These are phyloP conservation scores for Tethya wilhelma DNA, from an alignment of 37 sponge, comb jelly and placozoan species.

Conservation along the genomic window DNA sequence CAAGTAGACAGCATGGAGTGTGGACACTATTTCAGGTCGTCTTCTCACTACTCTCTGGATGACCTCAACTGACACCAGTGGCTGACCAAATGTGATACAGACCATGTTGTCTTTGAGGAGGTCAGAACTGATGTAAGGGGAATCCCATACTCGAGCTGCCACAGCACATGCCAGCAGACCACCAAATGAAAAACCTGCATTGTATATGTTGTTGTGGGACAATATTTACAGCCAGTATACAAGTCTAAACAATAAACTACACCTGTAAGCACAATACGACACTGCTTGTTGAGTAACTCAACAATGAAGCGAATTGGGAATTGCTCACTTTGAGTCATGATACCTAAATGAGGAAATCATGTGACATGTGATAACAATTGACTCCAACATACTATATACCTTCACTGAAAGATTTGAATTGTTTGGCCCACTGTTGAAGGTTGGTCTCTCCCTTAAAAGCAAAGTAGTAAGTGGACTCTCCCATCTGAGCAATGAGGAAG, in stretches of 20 bases:
- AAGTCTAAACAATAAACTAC: too few relatives aligned
- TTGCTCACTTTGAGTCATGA: neutral
- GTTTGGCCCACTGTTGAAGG: neutral
- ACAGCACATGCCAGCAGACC: constrained; percentile 46
- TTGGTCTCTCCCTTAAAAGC: constrained; percentile 18
- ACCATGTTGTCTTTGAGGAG: constrained; percentile 33
- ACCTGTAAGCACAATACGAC: constrained; percentile 23
- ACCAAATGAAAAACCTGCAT: constrained; percentile 50
- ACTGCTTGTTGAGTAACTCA: constrained; percentile 13
- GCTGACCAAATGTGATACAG: constrained; percentile 60
- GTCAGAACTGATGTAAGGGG: constrained; percentile 21
- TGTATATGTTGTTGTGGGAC: too few relatives aligned
- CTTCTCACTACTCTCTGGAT: neutral
- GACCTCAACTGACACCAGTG: neutral
- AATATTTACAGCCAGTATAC: too few relatives aligned
- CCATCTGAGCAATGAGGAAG: constrained; percentile 19
- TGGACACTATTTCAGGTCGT: neutral
- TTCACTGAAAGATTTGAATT: constrained; percentile 16
- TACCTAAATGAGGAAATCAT: too few relatives aligned
- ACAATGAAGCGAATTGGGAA: constrained; percentile 22
- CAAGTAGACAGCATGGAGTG: constrained; percentile 18
- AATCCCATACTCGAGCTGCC: constrained; percentile 8
- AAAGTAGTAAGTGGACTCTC: constrained; percentile 12
- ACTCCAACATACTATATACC: neutral
- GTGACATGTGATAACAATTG: too few relatives aligned